A percentile compares a stretch with the other conserved stretches of the same genome.
Evolutionary conservation across 2,113 vertebrate species (phyloP).

Genomic region (Sylvicapra grimmia): DNA sequence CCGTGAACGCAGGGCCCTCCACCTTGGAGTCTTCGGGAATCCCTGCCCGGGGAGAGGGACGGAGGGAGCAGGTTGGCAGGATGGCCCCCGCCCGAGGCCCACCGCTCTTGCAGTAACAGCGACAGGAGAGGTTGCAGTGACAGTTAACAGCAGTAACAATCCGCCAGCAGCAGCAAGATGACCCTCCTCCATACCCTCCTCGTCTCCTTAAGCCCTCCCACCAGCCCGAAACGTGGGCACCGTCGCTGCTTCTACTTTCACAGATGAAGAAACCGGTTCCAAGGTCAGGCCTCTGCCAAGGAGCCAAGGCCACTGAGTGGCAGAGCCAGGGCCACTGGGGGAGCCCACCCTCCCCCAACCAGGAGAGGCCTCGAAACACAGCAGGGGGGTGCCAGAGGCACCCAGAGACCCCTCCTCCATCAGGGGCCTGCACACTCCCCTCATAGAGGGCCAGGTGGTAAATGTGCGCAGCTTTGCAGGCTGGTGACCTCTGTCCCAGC

Average conservation of each 20-base stretch:
- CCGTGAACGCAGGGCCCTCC: slow-evolving; percentile 91
- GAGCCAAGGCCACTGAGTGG: not conserved
- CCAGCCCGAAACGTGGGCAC: not conserved
- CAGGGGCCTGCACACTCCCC: not conserved
- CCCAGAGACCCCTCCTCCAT: not conserved
- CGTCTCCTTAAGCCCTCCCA: not conserved
- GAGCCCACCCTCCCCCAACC: not conserved
- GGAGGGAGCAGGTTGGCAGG: not conserved
- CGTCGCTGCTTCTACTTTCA: rapidly evolving
- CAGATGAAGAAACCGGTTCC: not conserved
- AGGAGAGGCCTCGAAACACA: not conserved
- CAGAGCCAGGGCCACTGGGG: not conserved
- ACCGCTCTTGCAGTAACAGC: rapidly evolving
- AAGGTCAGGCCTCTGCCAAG: not conserved
- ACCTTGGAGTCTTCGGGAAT: slow-evolving; percentile 90
- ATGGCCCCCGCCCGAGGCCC: not conserved
- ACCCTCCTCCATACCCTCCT: rapidly evolving
- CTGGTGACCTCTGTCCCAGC: not conserved
- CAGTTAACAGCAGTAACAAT: rapidly evolving
- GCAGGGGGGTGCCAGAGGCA: not conserved
- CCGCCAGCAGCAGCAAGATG: rapidly evolving
- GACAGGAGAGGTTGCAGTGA: not conserved
- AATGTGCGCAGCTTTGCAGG: no score
- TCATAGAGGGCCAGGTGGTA: rapidly evolving
- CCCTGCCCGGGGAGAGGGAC: slow-evolving; percentile 73